These are phyloP conservation scores for Bradypodion pumilum DNA, from an alignment of 2,797 vertebrate genomes.

Conservation along the genomic window DNA sequence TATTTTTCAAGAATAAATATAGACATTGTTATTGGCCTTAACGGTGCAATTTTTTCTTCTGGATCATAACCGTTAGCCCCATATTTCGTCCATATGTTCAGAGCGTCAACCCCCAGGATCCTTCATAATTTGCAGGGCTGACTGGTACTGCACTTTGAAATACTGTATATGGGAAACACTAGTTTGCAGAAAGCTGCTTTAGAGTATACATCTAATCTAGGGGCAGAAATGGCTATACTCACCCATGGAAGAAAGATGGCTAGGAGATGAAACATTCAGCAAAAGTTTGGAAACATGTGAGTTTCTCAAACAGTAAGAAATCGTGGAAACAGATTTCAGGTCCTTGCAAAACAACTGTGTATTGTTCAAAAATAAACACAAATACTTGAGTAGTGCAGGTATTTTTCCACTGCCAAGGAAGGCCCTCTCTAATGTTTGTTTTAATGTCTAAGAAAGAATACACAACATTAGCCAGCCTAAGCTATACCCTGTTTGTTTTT, in stretches of 20 bases:
- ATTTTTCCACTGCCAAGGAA: constrained; percentile 28
- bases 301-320: background rate
- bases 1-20: too few relatives aligned
- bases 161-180: background rate
- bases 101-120: background rate
- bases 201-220: background rate
- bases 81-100: background rate
- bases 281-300: background rate
- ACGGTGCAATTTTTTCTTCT: too few relatives aligned
- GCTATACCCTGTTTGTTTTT: background rate
- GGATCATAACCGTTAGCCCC: too few relatives aligned
- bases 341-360: background rate
- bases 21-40: too few relatives aligned
- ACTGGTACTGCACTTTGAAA: background rate
- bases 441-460: background rate
- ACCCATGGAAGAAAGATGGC: background rate
- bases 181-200: background rate
- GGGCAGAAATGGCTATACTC: background rate
- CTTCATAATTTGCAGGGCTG: too few relatives aligned
- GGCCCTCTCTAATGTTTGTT: background rate
- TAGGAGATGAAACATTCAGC: background rate
- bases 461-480: constrained; percentile 3
- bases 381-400: background rate
- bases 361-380: background rate
- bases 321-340: background rate